phyloP scores from a whole-genome alignment of 2,888 invertebrate species.

The Ophion costatus region DNA sequence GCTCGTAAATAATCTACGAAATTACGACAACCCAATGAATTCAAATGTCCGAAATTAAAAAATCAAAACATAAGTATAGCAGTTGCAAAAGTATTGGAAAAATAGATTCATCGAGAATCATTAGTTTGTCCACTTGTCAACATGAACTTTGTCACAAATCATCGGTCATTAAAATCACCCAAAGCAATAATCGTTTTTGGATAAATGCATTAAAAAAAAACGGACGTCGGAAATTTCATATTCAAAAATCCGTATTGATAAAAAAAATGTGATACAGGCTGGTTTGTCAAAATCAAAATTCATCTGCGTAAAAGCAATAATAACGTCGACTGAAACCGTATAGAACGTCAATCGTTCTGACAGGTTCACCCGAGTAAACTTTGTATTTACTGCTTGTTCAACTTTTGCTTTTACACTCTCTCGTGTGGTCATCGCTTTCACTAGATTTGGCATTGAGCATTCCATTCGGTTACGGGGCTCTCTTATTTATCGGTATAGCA shows the following conservation, averaged over 20 bases:
- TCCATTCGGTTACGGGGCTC: conserved; percentile 42
- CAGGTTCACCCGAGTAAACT: conserved; percentile 11
- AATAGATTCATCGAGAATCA: no score
- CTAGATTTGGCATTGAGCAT: conserved; percentile 70
- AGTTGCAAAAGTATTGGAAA: no score
- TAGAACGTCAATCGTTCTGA: not conserved
- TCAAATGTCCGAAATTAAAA: no score
- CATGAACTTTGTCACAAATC: no score
- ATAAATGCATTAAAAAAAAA: not conserved
- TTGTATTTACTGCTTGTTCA: conserved; percentile 27
- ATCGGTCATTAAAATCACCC: no score
- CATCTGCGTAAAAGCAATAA: not conserved
- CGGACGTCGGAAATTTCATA: not conserved
- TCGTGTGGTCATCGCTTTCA: conserved; percentile 65
- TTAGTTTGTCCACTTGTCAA: no score
- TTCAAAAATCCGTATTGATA: not conserved
- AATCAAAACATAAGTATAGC: no score
- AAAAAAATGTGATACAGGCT: not conserved
- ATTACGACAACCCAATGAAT: no score
- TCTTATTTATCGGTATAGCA: conserved; percentile 27
- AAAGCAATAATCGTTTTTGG: not conserved
- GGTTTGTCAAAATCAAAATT: not conserved
- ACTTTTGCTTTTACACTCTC: conserved; percentile 56
- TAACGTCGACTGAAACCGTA: not conserved
- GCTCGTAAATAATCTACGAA: no score